Evolutionary conservation across 2,888 invertebrate species (phyloP), one percentile per base, ranked within the genome.

Genomic region (Pyralis farinalis): DNA sequence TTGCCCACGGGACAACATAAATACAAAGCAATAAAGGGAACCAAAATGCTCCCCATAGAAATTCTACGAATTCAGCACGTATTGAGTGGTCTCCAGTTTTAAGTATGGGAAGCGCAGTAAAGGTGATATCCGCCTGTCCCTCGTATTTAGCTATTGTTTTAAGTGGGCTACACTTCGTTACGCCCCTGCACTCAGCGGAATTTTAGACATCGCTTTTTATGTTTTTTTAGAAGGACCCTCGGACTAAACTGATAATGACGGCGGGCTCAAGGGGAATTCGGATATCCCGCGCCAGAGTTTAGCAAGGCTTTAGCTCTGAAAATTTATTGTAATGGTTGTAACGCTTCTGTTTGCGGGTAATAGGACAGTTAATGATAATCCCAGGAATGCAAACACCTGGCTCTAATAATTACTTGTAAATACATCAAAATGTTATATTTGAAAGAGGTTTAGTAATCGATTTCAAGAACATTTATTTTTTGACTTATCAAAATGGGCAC

Each of bases 91-190:
- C 75, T 78, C 65, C 56, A 59, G 68, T 72, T 73, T 67, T 72
- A 76, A 83, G 81, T 70, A 79, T 75, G 70, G 80, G 73, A 79
- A 69, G 73, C 63, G 57, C 55, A 49, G 53, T 50, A 58, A 68
- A 72, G 71, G 67, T 59, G 55, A 68, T 69, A 68, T 69, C 71
- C 77, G 67, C n/a, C n/a, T n/a, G n/a, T 73, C 84, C 83, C 84
- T 76, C 63, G 76, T 75, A 77, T 85, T 86, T 77, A 68, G 86
- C 86, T 85, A 87, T 88, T 87, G 88, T 88, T 88, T 88, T 85
- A 88, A 87, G 85, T 84, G 80, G 73, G 69, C 69, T 71, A 74
- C 82, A 79, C 85, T 88, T 87, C 79, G 85, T 87, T 85, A 85
- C 86, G 71, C 85, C 83, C 83, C 78, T 58, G 65, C 71, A 63